These are phyloP conservation scores for Drosophila buzzatii DNA, from an alignment of 2,888 invertebrate genomes.

Conservation along the genomic window DNA sequence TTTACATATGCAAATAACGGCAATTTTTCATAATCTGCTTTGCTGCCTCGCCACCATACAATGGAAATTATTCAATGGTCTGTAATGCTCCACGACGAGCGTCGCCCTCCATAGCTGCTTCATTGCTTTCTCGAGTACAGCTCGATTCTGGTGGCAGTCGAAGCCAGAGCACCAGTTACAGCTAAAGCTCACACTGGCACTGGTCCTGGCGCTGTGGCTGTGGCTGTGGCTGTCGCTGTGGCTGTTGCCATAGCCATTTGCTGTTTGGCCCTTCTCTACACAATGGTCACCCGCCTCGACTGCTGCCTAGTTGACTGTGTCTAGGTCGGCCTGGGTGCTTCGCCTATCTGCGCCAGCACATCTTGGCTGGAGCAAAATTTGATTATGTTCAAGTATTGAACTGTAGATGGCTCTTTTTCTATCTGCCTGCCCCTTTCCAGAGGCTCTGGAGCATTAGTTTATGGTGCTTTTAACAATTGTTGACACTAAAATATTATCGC, in stretches of 20 bases:
- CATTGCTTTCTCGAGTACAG: constrained; percentile 70
- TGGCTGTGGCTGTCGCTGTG: constrained; percentile 4
- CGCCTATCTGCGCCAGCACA: constrained; percentile 26
- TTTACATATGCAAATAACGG: constrained; percentile 85
- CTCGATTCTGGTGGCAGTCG: constrained; percentile 37
- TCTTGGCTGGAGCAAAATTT: constrained; percentile 63
- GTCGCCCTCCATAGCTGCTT: constrained; percentile 54
- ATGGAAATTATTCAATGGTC: constrained; percentile 84
- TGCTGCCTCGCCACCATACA: constrained; percentile 61
- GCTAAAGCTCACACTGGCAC: neutral
- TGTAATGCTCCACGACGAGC: constrained; percentile 72
- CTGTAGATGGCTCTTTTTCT: constrained; percentile 64
- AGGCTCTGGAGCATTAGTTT: constrained; percentile 74
- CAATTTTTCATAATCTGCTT: constrained; percentile 84
- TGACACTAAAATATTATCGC: constrained; percentile 84
- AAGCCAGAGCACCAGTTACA: constrained; percentile 7
- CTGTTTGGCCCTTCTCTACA: constrained; percentile 56
- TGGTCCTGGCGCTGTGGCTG: too few species aligned
- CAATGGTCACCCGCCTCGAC: constrained; percentile 70
- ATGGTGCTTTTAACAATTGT: constrained; percentile 84
- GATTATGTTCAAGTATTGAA: constrained; percentile 79
- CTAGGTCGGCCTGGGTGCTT: constrained; percentile 28
- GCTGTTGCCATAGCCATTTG: constrained; percentile 41
- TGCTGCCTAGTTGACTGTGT: constrained; percentile 73
- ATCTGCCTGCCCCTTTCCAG: constrained; percentile 28